Evolutionary conservation across 2,797 vertebrate species (phyloP), one percentile per base, ranked within the genome.

Genomic region (Catamblyrhynchus diadema): DNA sequence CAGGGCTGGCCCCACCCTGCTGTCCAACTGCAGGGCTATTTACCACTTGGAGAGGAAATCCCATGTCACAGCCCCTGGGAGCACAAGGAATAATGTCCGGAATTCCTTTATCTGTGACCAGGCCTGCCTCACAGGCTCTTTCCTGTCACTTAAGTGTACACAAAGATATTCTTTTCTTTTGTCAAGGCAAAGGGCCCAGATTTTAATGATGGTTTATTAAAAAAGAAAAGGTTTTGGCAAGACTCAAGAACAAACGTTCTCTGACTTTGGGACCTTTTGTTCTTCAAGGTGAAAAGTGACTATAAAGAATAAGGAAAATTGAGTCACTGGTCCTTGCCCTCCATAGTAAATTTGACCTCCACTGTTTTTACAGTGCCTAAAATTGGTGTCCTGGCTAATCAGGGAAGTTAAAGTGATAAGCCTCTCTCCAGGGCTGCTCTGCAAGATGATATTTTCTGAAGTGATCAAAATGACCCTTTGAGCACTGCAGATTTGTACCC

Each of bases 101-200:
- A 97, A 97, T 97, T 97, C 97, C 97, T 97, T 93, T 97, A 97
- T 97, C 97, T 97, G 93, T 93, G 96, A 95, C 57, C 71, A 65
- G 94, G 42, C 65, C 88, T 94, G 95, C 94, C 65, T 2, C 88
- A 72, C 86, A 54, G 88, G 67, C 95, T 62, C 82, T 88, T 97
- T 97, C 95, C 97, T 90, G 87, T 96, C 94, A 94, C 96, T 88
- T 71, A 93, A 97, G 94, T 82, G 85, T 94, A 97, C 95, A 97
- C 93, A 96, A 96, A 96, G 84, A 70, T 94, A 92, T 91, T 96
- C 91, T 90, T 96, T 95, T 92, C 95, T 95, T 97, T 94, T 88
- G 90, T 95, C 62, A 56, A 95, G 84, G 93, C 93, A 93, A 6
- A 41, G 78, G 87, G 56, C 88, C 88, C 91, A 75, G 95, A 80